Percentiles rank a stretch among this genome's conserved stretches.
phyloP scores from a whole-genome alignment of 2,797 vertebrate genomes.

The Cheirogaleus major region DNA sequence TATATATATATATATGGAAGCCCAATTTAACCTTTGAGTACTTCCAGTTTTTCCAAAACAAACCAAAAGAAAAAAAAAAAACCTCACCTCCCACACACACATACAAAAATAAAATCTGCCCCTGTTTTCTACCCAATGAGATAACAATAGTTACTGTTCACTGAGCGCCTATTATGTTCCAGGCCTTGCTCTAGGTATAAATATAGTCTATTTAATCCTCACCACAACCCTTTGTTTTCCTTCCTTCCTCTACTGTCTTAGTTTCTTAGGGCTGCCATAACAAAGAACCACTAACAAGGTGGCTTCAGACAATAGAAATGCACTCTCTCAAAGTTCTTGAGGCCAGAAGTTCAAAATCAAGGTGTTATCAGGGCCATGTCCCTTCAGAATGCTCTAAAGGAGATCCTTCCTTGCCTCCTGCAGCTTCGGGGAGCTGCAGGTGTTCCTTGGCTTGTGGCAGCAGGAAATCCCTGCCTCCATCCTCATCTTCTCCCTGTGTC shows the following conservation, averaged over 20 bases:
- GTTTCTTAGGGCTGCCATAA: not conserved
- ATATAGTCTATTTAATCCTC: not conserved
- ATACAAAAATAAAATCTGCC: not conserved
- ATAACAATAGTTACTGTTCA: constrained; percentile 28
- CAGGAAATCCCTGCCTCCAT: not conserved
- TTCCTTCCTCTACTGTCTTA: not conserved
- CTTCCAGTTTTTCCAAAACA: constrained; percentile 42
- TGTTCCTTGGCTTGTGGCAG: not conserved
- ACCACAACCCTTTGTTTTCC: not conserved
- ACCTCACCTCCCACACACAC: not conserved
- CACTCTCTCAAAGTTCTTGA: not conserved
- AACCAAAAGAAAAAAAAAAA: constrained; percentile 22
- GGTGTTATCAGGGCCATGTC: fast-evolving
- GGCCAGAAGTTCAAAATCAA: not conserved
- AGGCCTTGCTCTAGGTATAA: constrained; percentile 16
- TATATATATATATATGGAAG: not conserved
- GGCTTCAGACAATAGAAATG: not conserved
- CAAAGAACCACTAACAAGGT: not conserved
- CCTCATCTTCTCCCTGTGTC: not conserved
- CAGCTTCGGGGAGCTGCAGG: not conserved
- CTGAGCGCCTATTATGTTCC: not conserved
- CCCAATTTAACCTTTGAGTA: constrained; percentile 33
- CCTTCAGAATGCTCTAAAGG: not conserved
- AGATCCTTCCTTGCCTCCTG: not conserved
- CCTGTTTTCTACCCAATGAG: not conserved